Evolutionary conservation across 2,797 vertebrate genomes (phyloP).

Genomic region (Thaleichthys pacificus): DNA sequence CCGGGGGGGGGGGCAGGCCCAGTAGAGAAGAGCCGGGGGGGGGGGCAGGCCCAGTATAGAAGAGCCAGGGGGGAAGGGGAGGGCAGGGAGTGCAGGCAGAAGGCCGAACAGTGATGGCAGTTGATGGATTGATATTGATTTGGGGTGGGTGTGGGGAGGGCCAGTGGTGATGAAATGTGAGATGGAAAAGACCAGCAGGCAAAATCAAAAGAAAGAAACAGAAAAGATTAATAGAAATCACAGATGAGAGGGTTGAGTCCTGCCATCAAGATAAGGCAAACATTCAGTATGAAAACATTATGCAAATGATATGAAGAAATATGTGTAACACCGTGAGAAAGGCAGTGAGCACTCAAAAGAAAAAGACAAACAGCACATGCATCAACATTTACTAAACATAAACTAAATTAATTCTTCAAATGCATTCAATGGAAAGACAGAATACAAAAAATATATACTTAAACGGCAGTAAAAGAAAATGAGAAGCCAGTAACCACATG

Average conservation of each 20-base stretch:
- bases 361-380: constrained; percentile 10
- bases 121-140: constrained; percentile 5
- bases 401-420: constrained; percentile 14
- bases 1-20: constrained; percentile 8
- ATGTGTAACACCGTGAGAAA: constrained; percentile 27
- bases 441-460: constrained; percentile 17
- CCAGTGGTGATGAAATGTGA: constrained; percentile 45
- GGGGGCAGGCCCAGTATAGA: too few species aligned
- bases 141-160: constrained; percentile 23
- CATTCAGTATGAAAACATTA: too few species aligned
- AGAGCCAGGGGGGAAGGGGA: neutral
- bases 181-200: constrained; percentile 52
- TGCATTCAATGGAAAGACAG: constrained; percentile 29
- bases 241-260: constrained; percentile 49
- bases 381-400: constrained; percentile 8
- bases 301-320: constrained; percentile 30
- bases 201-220: constrained; percentile 53
- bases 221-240: constrained; percentile 60
- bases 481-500: too few species aligned
- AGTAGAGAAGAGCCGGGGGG: neutral
- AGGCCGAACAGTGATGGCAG: too few species aligned
- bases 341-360: too few species aligned
- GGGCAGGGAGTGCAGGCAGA: neutral
- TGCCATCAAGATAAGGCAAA: constrained; percentile 39
- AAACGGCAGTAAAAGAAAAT: too few species aligned